Evolutionary conservation across 2,113 vertebrate species (phyloP), one percentile per base, ranked within the genome.

Genomic region (Hydrochoerus hydrochaeris): DNA sequence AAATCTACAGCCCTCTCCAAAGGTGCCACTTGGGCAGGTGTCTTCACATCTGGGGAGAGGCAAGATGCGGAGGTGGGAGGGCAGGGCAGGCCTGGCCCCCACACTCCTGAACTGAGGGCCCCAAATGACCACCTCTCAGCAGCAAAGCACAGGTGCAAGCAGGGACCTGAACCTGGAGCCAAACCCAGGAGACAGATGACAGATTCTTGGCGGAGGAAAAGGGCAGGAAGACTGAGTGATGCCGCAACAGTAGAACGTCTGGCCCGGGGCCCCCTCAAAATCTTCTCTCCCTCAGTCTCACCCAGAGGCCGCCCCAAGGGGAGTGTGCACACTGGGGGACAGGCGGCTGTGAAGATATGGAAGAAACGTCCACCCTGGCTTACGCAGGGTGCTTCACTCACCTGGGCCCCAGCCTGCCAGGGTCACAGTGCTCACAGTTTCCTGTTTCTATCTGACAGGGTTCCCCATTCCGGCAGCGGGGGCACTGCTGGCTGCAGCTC

Each of bases 391-490:
- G 1, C n/a, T 5, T 2, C 12, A 5, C 32, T 0, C 91, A 99
- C 99, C 99, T 99, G 88, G 98, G 95, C 87, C 99, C 99, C 0
- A 30, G 98, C 99, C 98, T 99, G 94, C 99, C 99, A 0, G 99
- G 98, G 49, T 99, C 98, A 65, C 99, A 99, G 82, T 10, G 95
- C 52, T 11, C 94, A 96, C 99, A 99, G 67, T 65, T 95, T 11
- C 99, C 99, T 0, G 98, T 99, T 97, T 98, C 95, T 0, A 98
- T 96, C 81, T 99, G 98, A 22, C 99, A 99, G 30, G 98, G 19
- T 44, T 99, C 99, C 20, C 98, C 98, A 0, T 24, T 96, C 58
- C 80, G 95, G 98, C 99, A 99, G 41, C 0, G 98, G 35, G 99
- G 99, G 85, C 99, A 99, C 0, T 2, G 96, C 84, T 98, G 98